These are phyloP conservation scores for Lithophane semibrunnea DNA, from an alignment of 2,888 invertebrate genomes.

Conservation along the genomic window DNA sequence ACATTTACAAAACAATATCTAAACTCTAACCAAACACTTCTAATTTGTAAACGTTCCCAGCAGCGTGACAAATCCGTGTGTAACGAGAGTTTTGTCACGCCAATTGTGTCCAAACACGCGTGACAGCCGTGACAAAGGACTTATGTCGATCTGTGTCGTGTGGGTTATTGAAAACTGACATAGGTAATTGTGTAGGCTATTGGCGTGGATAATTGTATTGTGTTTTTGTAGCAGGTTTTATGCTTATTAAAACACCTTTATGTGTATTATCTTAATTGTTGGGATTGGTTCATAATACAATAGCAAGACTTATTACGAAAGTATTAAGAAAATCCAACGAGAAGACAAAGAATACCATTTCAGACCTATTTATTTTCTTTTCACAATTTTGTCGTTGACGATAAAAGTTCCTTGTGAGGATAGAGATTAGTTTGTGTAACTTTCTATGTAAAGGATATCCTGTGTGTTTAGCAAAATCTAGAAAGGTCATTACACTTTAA, in stretches of 20 bases:
- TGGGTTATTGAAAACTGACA: constrained; percentile 25
- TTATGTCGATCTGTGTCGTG: background rate
- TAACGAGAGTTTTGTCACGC: constrained; percentile 45
- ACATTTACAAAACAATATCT: constrained; percentile 29
- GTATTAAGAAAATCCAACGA: background rate
- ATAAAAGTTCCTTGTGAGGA: background rate
- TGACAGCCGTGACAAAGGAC: constrained; percentile 21
- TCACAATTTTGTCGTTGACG: background rate
- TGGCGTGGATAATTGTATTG: constrained; percentile 5
- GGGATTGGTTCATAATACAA: background rate
- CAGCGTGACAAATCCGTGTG: constrained; percentile 46
- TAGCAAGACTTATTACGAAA: background rate
- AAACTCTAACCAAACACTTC: constrained; percentile 42
- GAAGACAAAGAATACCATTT: background rate
- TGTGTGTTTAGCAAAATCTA: background rate
- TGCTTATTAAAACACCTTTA: background rate
- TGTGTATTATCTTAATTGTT: no score
- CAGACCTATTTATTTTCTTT: background rate
- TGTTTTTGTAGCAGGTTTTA: background rate
- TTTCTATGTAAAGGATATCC: constrained; percentile 3
- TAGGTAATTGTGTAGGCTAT: constrained; percentile 13
- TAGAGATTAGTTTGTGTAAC: background rate
- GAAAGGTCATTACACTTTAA: background rate
- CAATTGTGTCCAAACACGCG: constrained; percentile 42
- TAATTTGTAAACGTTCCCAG: constrained; percentile 20